Conservation (phyloP, 2,113 vertebrate species). For the Gymnocephalus cernua region DNA sequence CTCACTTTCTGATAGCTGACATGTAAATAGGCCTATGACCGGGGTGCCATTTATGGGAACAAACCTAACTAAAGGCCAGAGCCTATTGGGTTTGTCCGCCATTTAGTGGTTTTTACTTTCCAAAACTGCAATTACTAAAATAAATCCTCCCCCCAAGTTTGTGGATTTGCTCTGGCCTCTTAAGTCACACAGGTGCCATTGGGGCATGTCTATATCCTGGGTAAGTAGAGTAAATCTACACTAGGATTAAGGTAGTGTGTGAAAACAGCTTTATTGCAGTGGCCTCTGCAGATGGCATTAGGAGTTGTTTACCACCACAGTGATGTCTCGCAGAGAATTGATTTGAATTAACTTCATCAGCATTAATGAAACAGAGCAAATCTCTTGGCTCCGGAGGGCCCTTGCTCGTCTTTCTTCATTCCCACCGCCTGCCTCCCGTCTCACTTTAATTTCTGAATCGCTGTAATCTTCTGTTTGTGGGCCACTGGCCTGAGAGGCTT, state of each 20-base stretch:
- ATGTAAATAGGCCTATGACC: not conserved
- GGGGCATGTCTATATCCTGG: slow-evolving; percentile 42
- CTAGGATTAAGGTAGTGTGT: slow-evolving; percentile 63
- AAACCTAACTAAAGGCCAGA: slow-evolving; percentile 16
- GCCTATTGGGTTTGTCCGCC: not conserved
- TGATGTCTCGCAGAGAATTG: slow-evolving; percentile 58
- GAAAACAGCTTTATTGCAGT: slow-evolving; percentile 63
- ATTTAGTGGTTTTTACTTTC: slow-evolving; percentile 3
- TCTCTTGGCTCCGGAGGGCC: slow-evolving; percentile 47
- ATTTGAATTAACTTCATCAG: slow-evolving; percentile 76
- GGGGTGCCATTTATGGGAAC: slow-evolving; percentile 11
- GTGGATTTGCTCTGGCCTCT: slow-evolving; percentile 37
- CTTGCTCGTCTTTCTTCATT: slow-evolving; percentile 34
- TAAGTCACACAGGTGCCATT: slow-evolving; percentile 40
- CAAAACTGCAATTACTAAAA: not conserved
- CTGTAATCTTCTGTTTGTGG: slow-evolving; percentile 63
- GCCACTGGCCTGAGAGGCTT: slow-evolving; percentile 52
- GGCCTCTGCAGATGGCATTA: slow-evolving; percentile 63
- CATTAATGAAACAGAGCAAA: slow-evolving; percentile 65
- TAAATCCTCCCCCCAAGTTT: slow-evolving; percentile 1
- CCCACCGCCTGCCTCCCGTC: slow-evolving; percentile 14
- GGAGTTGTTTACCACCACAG: slow-evolving; percentile 67
- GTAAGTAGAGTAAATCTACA: slow-evolving; percentile 63
- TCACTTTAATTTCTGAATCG: slow-evolving; percentile 69
- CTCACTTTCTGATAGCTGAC: slow-evolving; percentile 19